Evolutionary conservation across 2,888 invertebrate genomes (phyloP).

Genomic region (Pseudolycoriella hygida): DNA sequence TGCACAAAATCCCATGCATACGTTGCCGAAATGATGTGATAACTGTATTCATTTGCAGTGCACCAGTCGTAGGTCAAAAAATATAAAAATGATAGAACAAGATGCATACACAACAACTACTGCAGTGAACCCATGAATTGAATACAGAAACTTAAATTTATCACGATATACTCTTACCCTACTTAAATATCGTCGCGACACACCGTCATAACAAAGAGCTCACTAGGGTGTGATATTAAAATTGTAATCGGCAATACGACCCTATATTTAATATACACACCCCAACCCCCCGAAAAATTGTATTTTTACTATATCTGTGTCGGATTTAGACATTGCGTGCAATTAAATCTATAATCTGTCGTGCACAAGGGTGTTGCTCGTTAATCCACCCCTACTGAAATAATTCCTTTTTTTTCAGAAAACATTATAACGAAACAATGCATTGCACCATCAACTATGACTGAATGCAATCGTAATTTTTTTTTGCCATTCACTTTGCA

Average conservation of each 20-base stretch:
- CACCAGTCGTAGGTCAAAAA: not conserved
- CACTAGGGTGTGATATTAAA: slow-evolving; percentile 11
- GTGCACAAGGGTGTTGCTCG: not conserved
- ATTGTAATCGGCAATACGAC: slow-evolving; percentile 2
- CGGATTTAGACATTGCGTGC: slow-evolving; percentile 5
- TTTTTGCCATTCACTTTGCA: too few relatives aligned
- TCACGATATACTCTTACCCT: not conserved
- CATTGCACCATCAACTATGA: too few relatives aligned
- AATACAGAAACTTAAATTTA: not conserved
- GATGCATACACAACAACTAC: too few relatives aligned
- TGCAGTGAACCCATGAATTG: too few relatives aligned
- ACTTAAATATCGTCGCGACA: not conserved
- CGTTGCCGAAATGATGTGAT: not conserved
- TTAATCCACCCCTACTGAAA: not conserved
- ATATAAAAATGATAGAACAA: too few relatives aligned
- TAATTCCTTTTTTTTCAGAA: too few relatives aligned
- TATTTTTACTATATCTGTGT: not conserved
- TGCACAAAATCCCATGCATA: not conserved
- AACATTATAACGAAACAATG: too few relatives aligned
- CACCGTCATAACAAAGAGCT: slow-evolving; percentile 8
- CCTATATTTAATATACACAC: not conserved
- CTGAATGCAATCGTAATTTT: too few relatives aligned
- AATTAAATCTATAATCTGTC: slow-evolving; percentile 2
- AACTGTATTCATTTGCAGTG: not conserved
- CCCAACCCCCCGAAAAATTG: not conserved